A percentile compares a stretch with the other conserved stretches of the same genome.
These are phyloP conservation scores for Cheilosia pagana DNA, from an alignment of 2,888 invertebrate species.

Conservation along the genomic window DNA sequence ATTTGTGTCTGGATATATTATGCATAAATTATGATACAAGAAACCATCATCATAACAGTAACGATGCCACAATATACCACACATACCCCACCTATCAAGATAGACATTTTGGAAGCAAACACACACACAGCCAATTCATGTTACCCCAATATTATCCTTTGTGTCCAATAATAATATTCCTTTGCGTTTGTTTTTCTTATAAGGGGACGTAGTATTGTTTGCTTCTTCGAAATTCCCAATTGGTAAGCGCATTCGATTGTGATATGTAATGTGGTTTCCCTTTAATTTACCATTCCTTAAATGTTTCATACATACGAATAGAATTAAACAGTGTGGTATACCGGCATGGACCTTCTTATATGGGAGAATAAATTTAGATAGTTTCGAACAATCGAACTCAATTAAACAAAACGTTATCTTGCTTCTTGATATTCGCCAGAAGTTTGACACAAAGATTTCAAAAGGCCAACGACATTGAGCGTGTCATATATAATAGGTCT, in stretches of 20 bases:
- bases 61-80: conserved; percentile 37
- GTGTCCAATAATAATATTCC: background rate
- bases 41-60: conserved; percentile 46
- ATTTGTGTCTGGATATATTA: conserved; percentile 60
- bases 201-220: background rate
- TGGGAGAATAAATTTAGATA: no score
- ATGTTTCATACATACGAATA: no score
- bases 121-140: background rate
- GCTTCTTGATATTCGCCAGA: no score
- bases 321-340: no score
- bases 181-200: background rate
- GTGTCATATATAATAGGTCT: no score
- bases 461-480: no score
- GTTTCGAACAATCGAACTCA: no score
- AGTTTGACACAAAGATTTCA: no score
- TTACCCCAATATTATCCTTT: conserved; percentile 13
- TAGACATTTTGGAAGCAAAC: background rate
- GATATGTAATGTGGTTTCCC: no score
- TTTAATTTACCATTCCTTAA: no score
- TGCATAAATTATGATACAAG: conserved; percentile 69
- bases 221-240: background rate
- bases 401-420: no score
- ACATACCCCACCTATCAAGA: background rate
- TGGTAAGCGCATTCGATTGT: background rate
- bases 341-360: no score